A percentile compares a stretch with the other conserved stretches of the same genome.
These are phyloP conservation scores for Drosophila multiciliata DNA, from an alignment of 2,888 invertebrate genomes.

Conservation along the genomic window DNA sequence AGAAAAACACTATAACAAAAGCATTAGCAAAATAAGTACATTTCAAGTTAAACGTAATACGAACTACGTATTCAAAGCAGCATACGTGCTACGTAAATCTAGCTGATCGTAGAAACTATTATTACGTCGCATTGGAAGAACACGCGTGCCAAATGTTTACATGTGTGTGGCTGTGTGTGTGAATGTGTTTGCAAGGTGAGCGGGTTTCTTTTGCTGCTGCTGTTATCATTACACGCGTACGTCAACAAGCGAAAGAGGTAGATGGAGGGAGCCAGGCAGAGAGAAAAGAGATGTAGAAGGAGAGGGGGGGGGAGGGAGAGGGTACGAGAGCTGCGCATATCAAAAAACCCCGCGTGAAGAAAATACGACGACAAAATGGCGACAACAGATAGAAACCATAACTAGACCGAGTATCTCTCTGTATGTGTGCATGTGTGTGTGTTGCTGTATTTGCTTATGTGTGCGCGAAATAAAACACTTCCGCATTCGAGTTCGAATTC, in stretches of 20 bases:
- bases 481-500: slow-evolving; percentile 72
- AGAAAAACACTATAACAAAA: slow-evolving; percentile 40
- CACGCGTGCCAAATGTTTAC: slow-evolving; percentile 62
- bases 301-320: neutral
- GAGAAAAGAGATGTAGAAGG: slow-evolving; percentile 13
- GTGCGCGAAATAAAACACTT: slow-evolving; percentile 71
- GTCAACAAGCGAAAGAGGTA: slow-evolving; percentile 5
- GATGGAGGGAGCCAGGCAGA: neutral
- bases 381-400: slow-evolving; percentile 62
- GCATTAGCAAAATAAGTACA: slow-evolving; percentile 65
- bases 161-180: slow-evolving; percentile 17
- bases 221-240: slow-evolving; percentile 74
- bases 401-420: slow-evolving; percentile 11
- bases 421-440: slow-evolving; percentile 17
- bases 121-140: slow-evolving; percentile 72
- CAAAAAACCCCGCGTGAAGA: slow-evolving; percentile 65
- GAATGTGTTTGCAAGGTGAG: slow-evolving; percentile 64
- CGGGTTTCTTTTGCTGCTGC: slow-evolving; percentile 51
- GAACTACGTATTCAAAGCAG: neutral
- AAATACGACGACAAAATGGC: slow-evolving; percentile 67
- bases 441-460: slow-evolving; percentile 62
- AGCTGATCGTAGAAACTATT: slow-evolving; percentile 37
- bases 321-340: slow-evolving; percentile 54
- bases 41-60: slow-evolving; percentile 49
- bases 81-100: neutral